Base-by-base conservation (phyloP, 2,888 invertebrate species). In the Agrochola lychnidis region DNA sequence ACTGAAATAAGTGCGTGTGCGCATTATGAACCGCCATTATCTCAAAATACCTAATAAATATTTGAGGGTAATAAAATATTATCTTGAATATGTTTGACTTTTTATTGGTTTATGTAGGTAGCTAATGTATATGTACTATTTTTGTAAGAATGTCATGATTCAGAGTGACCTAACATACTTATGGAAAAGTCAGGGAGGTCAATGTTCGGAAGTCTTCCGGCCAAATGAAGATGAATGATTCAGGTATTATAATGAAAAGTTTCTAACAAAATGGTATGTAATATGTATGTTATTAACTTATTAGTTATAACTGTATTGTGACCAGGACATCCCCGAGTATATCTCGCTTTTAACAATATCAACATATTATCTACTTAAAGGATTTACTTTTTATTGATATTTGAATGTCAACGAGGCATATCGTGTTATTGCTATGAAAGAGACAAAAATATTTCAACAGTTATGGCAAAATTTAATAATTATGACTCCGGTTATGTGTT, bases 61-160 rank as follows among this genome's bases (percentile, higher is more conserved):
- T 69, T 83, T 83, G 68, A 69, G 36, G 48, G 66, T 78, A 66
- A 79, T 84, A 73, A 84, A 30, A 77, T 62, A 12, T 78, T 78
- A 85, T 85, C 78, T 53, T 25, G 42, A 69, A 74, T 64, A 40
- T 62, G 42, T 76, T 48, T 66, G 36, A 62, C 30, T 64, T 78
- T 85, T 76, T 85, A 82, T 86, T 70, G 61, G 62, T 73, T 51
- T 73, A 48, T 69, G 40, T 56, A 63, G 48, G 45, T 70, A 40
- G n/a, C n/a, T 61, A 51, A 25, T 67, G 45, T 75, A 48, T 64
- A 59, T 45, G 6, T 70, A 51, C 57, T 56, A 42, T 61, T 53
- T 48, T 70, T 63, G 25, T 36, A 40, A 36, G 30, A 57, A 66
- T 53, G 0, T 42, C 14, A 83, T 59, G 79, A 70, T 73, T 70